Conservation (phyloP, 2,113 vertebrate species). For the Scophthalmus maximus region DNA sequence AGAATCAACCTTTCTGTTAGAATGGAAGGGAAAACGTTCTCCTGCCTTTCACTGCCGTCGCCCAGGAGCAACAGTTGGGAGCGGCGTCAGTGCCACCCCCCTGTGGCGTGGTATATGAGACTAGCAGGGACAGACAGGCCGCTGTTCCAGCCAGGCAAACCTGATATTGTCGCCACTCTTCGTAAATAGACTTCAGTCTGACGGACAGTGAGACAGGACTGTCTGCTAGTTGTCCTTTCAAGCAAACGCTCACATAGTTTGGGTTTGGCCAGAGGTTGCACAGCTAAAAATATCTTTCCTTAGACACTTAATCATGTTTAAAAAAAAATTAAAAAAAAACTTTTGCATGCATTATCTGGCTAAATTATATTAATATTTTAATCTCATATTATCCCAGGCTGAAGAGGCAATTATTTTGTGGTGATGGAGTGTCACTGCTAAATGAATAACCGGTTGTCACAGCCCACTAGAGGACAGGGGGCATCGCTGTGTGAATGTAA, state of each 20-base stretch:
- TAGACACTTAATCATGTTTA: constrained; percentile 3
- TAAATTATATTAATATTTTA: constrained; percentile 59
- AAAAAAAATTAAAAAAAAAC: constrained; percentile 3
- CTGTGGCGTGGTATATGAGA: background rate
- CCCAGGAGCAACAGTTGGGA: background rate
- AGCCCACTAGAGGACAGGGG: constrained; percentile 44
- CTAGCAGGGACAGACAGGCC: background rate
- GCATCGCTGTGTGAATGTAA: constrained; percentile 46
- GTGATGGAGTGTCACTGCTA: constrained; percentile 52
- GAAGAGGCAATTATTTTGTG: constrained; percentile 59
- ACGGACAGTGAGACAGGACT: background rate
- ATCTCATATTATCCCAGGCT: constrained; percentile 48
- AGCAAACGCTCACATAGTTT: background rate
- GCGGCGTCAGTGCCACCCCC: background rate
- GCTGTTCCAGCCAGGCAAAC: background rate
- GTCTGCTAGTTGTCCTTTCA: background rate
- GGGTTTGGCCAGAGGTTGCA: constrained; percentile 5
- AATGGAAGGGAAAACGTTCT: too few species aligned
- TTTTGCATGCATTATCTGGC: constrained; percentile 19
- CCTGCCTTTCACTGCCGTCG: too few species aligned
- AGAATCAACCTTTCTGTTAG: too few species aligned
- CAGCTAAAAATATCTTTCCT: constrained; percentile 33
- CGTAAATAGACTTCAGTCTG: background rate
- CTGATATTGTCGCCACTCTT: background rate
- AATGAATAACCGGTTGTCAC: constrained; percentile 61